Percentiles rank a stretch among this genome's conserved stretches.
phyloP scores from a whole-genome alignment of 2,888 invertebrate genomes.

The Pyrrhia umbra region DNA sequence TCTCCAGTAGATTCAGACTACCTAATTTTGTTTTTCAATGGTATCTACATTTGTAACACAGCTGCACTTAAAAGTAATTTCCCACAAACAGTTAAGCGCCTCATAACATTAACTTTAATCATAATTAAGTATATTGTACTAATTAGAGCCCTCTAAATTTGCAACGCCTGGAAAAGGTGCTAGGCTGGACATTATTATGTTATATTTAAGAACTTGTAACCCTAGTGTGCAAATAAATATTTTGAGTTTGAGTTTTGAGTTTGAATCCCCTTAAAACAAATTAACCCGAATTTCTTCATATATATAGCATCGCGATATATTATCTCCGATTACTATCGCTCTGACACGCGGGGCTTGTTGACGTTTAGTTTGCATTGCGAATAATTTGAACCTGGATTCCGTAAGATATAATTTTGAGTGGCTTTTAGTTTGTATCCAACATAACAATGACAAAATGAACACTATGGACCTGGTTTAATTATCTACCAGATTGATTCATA shows the following conservation, averaged over 20 bases:
- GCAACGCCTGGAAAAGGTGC: no score
- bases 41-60: background rate
- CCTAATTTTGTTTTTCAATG: background rate
- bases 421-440: no score
- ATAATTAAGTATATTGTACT: no score
- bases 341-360: conserved; percentile 34
- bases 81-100: conserved; percentile 47
- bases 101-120: conserved; percentile 56
- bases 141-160: no score
- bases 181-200: no score
- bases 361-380: conserved; percentile 12
- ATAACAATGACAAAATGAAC: no score
- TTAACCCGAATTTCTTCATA: conserved; percentile 60
- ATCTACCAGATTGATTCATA: no score
- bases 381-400: conserved; percentile 26
- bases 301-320: conserved; percentile 63
- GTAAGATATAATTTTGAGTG: conserved; percentile 2
- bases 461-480: no score
- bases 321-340: conserved; percentile 64
- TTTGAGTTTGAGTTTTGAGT: no score
- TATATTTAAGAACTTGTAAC: no score
- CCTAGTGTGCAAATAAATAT: no score
- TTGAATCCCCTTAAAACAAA: conserved; percentile 60
- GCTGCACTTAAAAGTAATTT: conserved; percentile 6
- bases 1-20: no score